phyloP scores from a whole-genome alignment of 2,113 vertebrate genomes.

The Trematomus loennbergii region DNA sequence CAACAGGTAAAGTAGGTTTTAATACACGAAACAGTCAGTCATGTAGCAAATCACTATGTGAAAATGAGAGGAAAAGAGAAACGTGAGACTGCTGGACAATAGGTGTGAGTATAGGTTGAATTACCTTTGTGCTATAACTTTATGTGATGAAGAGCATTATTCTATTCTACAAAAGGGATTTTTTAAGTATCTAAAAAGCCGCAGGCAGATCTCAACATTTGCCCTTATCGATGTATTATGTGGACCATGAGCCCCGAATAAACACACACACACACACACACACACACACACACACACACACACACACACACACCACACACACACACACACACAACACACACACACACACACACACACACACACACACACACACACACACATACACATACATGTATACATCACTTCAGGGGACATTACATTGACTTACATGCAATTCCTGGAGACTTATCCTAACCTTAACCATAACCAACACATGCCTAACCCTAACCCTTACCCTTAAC shows the following conservation, averaged over 20 bases:
- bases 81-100: not conserved
- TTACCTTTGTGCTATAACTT: conserved; percentile 1
- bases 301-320: no score
- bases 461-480: no score
- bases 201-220: conserved; percentile 1
- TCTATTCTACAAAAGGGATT: conserved; percentile 17
- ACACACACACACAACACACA: no score
- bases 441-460: no score
- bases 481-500: no score
- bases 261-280: conserved; percentile 17
- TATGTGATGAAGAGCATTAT: conserved; percentile 1
- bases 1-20: not conserved
- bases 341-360: no score
- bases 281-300: no score
- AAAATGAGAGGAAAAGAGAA: not conserved
- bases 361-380: no score
- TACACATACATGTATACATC: no score
- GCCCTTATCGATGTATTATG: conserved; percentile 25
- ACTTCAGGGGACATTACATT: no score
- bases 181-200: conserved; percentile 11
- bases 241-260: conserved; percentile 45
- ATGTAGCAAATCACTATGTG: not conserved
- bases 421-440: no score
- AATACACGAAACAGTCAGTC: not conserved
- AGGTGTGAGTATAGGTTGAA: not conserved